These are phyloP conservation scores for Eilema caniola DNA, from an alignment of 2,888 invertebrate species.

Conservation along the genomic window DNA sequence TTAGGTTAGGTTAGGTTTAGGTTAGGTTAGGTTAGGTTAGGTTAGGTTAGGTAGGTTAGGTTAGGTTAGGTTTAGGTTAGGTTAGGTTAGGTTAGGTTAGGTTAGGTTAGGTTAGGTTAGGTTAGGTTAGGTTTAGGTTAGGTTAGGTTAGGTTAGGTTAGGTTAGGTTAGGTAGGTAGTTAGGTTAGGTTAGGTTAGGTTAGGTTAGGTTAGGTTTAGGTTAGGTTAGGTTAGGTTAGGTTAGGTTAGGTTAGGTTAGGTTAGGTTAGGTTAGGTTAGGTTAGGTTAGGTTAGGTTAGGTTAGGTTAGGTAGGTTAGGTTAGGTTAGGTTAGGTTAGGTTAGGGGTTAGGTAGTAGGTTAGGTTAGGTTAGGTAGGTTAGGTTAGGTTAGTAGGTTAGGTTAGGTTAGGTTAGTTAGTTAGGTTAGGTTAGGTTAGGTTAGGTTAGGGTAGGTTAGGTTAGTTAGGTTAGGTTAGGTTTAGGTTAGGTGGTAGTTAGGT, in stretches of 20 bases:
- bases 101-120: constrained; percentile 30
- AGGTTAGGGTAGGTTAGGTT: too few species aligned
- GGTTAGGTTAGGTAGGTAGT: too few species aligned
- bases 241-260: constrained; percentile 38
- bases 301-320: constrained; percentile 40
- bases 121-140: constrained; percentile 34
- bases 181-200: constrained; percentile 38
- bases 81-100: too few species aligned
- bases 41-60: constrained; percentile 26
- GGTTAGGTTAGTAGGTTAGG: too few species aligned
- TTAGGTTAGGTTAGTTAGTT: too few species aligned
- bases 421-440: too few species aligned
- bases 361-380: constrained; percentile 31
- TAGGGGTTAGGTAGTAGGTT: too few species aligned
- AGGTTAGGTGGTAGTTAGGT: too few species aligned
- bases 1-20: constrained; percentile 36
- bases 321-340: constrained; percentile 41
- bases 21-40: constrained; percentile 39
- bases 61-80: constrained; percentile 39
- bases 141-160: constrained; percentile 42
- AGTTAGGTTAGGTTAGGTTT: too few species aligned
- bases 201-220: constrained; percentile 34
- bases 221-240: constrained; percentile 35
- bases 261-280: constrained; percentile 40
- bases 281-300: constrained; percentile 27